phyloP scores from a whole-genome alignment of 2,888 invertebrate genomes.

The Tricholauxania praeusta region DNA sequence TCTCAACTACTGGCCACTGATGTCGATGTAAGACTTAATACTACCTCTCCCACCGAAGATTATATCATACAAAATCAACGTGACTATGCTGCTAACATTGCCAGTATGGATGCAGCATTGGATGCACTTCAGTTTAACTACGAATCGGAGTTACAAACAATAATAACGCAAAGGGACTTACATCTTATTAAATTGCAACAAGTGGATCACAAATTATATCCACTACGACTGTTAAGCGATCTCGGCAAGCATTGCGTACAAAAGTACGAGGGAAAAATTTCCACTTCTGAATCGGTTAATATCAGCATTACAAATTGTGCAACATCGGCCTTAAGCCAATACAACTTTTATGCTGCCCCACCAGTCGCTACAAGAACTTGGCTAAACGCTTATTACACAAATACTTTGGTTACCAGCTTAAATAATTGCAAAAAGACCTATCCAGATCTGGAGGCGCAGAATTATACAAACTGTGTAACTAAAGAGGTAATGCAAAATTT shows the following conservation, averaged over 20 bases:
- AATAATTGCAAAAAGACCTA: conserved; percentile 23
- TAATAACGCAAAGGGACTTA: too few species aligned
- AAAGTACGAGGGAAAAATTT: conserved; percentile 6
- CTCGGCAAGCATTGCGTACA: conserved; percentile 24
- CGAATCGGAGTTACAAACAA: too few species aligned
- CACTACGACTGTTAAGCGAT: neutral
- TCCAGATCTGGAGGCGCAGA: neutral
- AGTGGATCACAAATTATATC: neutral
- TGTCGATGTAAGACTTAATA: too few species aligned
- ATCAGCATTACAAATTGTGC: neutral
- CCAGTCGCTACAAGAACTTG: neutral
- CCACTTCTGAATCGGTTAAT: neutral
- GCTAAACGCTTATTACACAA: conserved; percentile 23
- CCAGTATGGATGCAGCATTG: too few species aligned
- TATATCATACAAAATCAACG: too few species aligned
- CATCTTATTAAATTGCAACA: neutral
- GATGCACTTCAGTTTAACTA: too few species aligned
- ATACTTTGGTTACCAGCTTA: conserved; percentile 18
- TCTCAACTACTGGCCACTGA: too few species aligned
- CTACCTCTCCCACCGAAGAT: too few species aligned
- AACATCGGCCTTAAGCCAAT: conserved; percentile 14
- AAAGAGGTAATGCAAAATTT: conserved; percentile 29
- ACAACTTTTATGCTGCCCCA: neutral
- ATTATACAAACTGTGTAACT: conserved; percentile 32
- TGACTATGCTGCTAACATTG: too few species aligned